Conservation (phyloP, 2,797 vertebrate genomes). For the Falco peregrinus region DNA sequence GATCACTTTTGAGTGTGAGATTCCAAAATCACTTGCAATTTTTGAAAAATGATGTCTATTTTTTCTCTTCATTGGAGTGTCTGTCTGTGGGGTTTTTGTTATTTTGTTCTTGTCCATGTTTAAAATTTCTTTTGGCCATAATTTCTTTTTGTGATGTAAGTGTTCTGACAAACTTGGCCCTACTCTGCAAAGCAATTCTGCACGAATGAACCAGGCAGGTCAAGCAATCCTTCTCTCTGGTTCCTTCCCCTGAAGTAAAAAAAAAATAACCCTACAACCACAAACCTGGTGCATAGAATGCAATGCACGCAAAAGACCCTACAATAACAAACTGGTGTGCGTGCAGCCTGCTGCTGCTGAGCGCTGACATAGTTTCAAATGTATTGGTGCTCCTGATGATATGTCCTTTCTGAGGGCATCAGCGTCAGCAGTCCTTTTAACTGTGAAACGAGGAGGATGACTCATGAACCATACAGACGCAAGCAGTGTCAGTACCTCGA, state of each 20-base stretch:
- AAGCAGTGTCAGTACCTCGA: not conserved
- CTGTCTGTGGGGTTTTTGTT: not conserved
- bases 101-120: not conserved
- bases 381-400: not conserved
- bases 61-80: not conserved
- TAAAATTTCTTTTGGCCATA: conserved; percentile 7
- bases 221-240: conserved; percentile 2
- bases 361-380: not conserved
- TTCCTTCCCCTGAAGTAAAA: conserved; percentile 7
- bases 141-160: not conserved
- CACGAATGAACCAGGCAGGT: conserved; percentile 8
- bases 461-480: not conserved
- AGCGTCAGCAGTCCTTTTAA: not conserved
- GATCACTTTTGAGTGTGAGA: not conserved
- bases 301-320: not conserved
- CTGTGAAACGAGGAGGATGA: conserved; percentile 30
- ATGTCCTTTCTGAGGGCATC: conserved; percentile 32
- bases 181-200: not conserved
- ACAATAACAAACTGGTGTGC: not conserved
- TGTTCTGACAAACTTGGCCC: conserved; percentile 35
- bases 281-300: rapidly evolving
- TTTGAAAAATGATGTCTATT: not conserved
- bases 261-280: not conserved
- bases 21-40: not conserved
- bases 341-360: not conserved